phyloP scores from a whole-genome alignment of 2,797 vertebrate genomes.

The Pantherophis vulpinus region DNA sequence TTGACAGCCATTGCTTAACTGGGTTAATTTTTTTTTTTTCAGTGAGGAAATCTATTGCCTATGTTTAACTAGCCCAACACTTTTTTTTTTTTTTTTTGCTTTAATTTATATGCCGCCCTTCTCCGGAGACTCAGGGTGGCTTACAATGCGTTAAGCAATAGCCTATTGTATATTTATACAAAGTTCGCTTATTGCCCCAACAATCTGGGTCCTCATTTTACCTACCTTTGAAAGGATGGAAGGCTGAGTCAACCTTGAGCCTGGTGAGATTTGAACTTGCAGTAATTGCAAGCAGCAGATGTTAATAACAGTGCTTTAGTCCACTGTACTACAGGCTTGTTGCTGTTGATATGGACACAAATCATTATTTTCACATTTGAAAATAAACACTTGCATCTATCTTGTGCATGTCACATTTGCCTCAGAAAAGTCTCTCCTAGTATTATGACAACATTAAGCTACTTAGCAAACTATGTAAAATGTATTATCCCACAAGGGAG shows the following conservation, averaged over 20 bases:
- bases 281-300: too few species aligned
- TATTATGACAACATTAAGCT: background rate
- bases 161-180: too few species aligned
- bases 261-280: too few species aligned
- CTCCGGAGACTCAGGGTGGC: too few species aligned
- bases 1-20: background rate
- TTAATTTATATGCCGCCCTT: too few species aligned
- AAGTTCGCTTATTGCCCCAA: too few species aligned
- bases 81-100: background rate
- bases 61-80: background rate
- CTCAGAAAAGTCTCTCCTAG: background rate
- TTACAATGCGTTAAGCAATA: too few species aligned
- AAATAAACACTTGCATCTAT: background rate
- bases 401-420: background rate
- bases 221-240: too few species aligned
- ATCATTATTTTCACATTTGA: background rate
- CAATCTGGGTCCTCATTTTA: too few species aligned
- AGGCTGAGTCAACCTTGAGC: too few species aligned
- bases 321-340: too few species aligned
- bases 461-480: background rate
- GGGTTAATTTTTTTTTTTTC: background rate
- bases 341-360: background rate
- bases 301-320: too few species aligned
- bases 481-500: background rate
- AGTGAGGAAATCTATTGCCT: background rate